These are phyloP conservation scores for Ischnus inquisitorius DNA, from an alignment of 2,888 invertebrate genomes.

Conservation along the genomic window DNA sequence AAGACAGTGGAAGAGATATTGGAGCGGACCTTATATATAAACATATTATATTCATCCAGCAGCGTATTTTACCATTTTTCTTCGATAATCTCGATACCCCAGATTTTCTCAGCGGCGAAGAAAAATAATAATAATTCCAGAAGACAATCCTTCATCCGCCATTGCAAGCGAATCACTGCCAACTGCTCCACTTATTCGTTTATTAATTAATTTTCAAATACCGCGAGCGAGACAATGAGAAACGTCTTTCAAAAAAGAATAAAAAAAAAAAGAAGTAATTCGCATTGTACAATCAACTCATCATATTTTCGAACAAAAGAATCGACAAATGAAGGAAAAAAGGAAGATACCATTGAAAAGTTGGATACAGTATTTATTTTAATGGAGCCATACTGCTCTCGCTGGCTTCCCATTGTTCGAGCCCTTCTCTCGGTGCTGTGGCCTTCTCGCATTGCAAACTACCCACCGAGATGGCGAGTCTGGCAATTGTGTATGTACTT, in stretches of 20 bases:
- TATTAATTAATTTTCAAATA: neutral
- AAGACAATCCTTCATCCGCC: neutral
- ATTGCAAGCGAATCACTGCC: neutral
- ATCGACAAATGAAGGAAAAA: neutral
- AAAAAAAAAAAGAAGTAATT: neutral
- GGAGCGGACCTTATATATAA: constrained; percentile 18
- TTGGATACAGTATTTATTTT: constrained; percentile 2
- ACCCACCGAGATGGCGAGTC: neutral
- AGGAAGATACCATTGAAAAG: neutral
- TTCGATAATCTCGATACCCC: constrained; percentile 11
- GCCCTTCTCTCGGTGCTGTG: neutral
- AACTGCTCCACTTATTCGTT: neutral
- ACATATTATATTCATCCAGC: neutral
- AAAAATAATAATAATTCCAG: constrained; percentile 6
- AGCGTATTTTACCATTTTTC: constrained; percentile 11
- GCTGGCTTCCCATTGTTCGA: constrained; percentile 28
- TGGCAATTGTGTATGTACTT: constrained; percentile 34
- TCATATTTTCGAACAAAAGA: neutral
- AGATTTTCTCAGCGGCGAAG: constrained; percentile 11
- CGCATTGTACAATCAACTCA: neutral
- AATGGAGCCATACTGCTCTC: neutral
- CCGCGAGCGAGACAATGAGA: neutral
- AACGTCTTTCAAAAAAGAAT: neutral
- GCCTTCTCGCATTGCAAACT: neutral
- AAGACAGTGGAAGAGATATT: constrained; percentile 43